Base-by-base conservation (phyloP, 2,888 invertebrate species). In the Megamerina dolium region DNA sequence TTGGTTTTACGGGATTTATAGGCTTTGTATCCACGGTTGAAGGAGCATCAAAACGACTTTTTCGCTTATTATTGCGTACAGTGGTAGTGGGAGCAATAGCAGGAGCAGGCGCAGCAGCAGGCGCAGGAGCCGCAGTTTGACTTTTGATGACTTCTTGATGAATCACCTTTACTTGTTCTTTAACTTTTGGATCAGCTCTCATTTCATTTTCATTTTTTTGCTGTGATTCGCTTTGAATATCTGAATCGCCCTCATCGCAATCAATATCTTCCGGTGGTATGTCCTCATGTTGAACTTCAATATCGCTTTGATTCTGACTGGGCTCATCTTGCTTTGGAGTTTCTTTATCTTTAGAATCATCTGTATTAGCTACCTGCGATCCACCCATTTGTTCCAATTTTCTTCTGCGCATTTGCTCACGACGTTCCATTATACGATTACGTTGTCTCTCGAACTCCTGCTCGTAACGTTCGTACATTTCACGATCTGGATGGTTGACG, bases 401-500 rank as follows among this genome's bases (percentile, higher is more conserved):
- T 4, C 68, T 83, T 47, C 77, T 77, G 39, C 84, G 80, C 87
- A 90, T 87, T 63, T 85, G 83, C 61, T 85, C 83, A n/a, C 88
- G 77, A 13, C 88, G 75, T 56, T 88, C 86, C 41, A 88, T 72
- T 27, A 90, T 73, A 60, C 87, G 86, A 53, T 81, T 80, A 14
- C 88, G 77, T 74, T 87, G 91, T 27, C 83, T 79, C 61, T 88
- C 87, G 82, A 92, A 93, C 67, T 89, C 90, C 39, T 84, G 80
- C 70, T 92, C 89, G 70, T 92, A 93, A 59, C 87, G 83, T 56
- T 77, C 77, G 63, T 89, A 89, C 55, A 87, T 86, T 70, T 83
- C 82, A 69, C 85, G 87, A 66, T 93, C 91, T 1, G 93, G 93
- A 74, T 93, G 92, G 68, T 89, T 87, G 26, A 83, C 84, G 74